These are phyloP conservation scores for Villa cingulata DNA, from an alignment of 2,888 invertebrate genomes.

Conservation along the genomic window DNA sequence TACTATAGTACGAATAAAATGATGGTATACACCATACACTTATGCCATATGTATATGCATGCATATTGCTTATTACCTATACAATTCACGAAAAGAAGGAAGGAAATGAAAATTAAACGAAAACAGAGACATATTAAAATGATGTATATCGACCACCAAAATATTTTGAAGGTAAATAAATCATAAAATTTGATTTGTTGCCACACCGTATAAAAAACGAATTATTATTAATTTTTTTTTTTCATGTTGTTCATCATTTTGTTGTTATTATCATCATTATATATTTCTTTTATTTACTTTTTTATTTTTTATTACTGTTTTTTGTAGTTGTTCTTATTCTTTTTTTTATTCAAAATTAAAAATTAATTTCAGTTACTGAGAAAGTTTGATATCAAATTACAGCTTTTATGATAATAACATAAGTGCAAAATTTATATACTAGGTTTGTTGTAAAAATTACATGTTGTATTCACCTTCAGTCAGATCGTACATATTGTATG, in stretches of 20 bases:
- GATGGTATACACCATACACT: too few species aligned
- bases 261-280: too few species aligned
- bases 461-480: neutral
- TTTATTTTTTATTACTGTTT: too few species aligned
- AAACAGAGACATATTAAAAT: neutral
- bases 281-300: too few species aligned
- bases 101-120: too few species aligned
- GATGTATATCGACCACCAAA: constrained; percentile 7
- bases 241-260: too few species aligned
- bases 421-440: neutral
- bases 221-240: neutral
- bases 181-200: constrained; percentile 10
- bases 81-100: too few species aligned
- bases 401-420: neutral
- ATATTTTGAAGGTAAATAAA: constrained; percentile 7
- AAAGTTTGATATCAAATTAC: neutral
- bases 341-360: too few species aligned
- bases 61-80: too few species aligned
- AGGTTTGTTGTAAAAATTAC: neutral
- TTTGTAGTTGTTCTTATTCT: too few species aligned
- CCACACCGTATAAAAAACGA: neutral
- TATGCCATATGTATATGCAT: too few species aligned
- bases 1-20: too few species aligned
- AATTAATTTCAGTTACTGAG: neutral
- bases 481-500: neutral